Percentiles rank a stretch among this genome's conserved stretches.
phyloP scores from a whole-genome alignment of 2,113 vertebrate genomes.

The Malurus melanocephalus region DNA sequence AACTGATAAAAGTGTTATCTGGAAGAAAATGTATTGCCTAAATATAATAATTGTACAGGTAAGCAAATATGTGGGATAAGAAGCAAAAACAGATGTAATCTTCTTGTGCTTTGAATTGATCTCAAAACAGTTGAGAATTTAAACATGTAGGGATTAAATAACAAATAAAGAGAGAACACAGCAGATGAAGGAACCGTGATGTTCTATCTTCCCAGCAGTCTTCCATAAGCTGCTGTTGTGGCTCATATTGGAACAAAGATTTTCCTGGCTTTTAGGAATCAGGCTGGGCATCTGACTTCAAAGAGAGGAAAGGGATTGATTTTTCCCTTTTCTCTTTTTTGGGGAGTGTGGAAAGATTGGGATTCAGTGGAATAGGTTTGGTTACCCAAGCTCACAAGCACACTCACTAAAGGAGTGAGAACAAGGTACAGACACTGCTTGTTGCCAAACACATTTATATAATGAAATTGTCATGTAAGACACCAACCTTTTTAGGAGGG shows the following conservation, averaged over 20 bases:
- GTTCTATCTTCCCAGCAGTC: rapidly evolving
- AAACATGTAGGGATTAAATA: not conserved
- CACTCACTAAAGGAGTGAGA: not conserved
- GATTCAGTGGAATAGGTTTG: not conserved
- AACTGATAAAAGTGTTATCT: not conserved
- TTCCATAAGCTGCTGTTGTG: not conserved
- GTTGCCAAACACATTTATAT: not conserved
- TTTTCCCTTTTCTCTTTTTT: not conserved
- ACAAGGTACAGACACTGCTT: not conserved
- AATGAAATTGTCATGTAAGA: not conserved
- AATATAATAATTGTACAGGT: not conserved
- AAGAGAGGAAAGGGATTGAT: not conserved
- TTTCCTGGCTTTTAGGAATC: not conserved
- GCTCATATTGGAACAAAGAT: not conserved
- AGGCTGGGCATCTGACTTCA: not conserved
- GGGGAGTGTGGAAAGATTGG: too few species aligned
- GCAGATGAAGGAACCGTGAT: not conserved
- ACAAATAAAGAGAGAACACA: not conserved
- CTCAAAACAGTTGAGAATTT: not conserved
- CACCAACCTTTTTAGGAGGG: not conserved
- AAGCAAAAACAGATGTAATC: not conserved
- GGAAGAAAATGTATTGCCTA: not conserved
- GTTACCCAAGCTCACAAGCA: not conserved
- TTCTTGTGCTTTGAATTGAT: not conserved
- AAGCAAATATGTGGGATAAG: not conserved